Conservation (phyloP, 1,140 invertebrate species). For the Drosophila ercepeae region DNA sequence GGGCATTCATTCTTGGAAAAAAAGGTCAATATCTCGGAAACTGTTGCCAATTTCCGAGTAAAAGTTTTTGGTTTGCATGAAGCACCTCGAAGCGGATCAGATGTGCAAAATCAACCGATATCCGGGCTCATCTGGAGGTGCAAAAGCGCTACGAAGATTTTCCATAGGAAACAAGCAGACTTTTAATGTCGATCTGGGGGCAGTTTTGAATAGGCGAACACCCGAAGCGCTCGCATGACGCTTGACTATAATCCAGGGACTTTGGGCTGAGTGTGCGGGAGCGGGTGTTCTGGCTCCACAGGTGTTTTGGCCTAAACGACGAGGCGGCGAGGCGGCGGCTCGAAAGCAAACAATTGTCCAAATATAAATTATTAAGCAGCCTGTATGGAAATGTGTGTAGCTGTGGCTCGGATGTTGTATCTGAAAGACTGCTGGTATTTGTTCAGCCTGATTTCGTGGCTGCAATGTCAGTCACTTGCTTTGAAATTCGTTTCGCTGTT, state of each 20-base stretch:
- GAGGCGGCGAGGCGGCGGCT: slow-evolving; percentile 7
- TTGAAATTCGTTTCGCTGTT: slow-evolving; percentile 51
- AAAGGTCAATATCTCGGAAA: slow-evolving; percentile 51
- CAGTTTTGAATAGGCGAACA: no score
- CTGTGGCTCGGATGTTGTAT: not conserved
- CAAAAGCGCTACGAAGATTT: not conserved
- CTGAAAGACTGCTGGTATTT: slow-evolving; percentile 51
- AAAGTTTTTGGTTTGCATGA: slow-evolving; percentile 2
- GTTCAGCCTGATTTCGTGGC: slow-evolving; percentile 64
- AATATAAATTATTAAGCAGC: slow-evolving; percentile 41
- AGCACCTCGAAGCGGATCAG: slow-evolving; percentile 6
- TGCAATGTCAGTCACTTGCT: slow-evolving; percentile 63
- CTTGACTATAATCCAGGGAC: not conserved
- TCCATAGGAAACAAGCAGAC: not conserved
- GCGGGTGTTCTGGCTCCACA: no score
- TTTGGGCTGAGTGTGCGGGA: slow-evolving; percentile 1
- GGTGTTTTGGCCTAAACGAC: slow-evolving; percentile 50
- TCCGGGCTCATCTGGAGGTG: no score
- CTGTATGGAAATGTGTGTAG: slow-evolving; percentile 5
- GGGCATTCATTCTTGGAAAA: slow-evolving; percentile 60
- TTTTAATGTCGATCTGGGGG: no score
- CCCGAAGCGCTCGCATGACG: not conserved
- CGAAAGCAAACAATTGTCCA: slow-evolving; percentile 51
- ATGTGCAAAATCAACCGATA: slow-evolving; percentile 8
- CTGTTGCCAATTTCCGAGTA: slow-evolving; percentile 23